phyloP scores from a whole-genome alignment of 2,797 vertebrate species.

The Typhlichthys eigenmanni region DNA sequence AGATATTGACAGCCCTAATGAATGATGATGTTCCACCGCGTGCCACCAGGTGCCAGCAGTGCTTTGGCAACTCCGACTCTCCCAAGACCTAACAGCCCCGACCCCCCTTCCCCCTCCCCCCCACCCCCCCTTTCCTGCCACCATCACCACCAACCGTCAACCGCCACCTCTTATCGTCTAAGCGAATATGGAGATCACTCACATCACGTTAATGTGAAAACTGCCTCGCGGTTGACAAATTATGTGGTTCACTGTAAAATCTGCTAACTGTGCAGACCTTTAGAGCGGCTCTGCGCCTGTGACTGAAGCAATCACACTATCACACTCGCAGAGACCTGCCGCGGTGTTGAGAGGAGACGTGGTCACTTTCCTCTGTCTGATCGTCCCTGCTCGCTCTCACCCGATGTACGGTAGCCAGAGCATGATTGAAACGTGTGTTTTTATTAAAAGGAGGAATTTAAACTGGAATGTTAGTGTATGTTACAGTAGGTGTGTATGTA shows the following conservation, averaged over 20 bases:
- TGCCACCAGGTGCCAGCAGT: constrained; percentile 80
- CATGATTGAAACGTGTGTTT: too few relatives aligned
- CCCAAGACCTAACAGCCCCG: too few relatives aligned
- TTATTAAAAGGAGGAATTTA: background rate
- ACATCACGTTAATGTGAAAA: constrained; percentile 79
- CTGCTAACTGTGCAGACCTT: constrained; percentile 82
- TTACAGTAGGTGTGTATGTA: background rate
- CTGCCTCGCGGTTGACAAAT: constrained; percentile 75
- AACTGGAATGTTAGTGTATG: background rate
- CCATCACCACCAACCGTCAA: background rate
- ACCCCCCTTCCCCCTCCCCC: constrained; percentile 1
- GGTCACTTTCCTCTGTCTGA: too few relatives aligned
- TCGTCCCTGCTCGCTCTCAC: too few relatives aligned
- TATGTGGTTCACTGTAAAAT: constrained; percentile 79
- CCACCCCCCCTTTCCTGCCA: background rate
- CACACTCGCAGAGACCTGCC: constrained; percentile 39
- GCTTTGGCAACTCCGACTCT: constrained; percentile 61
- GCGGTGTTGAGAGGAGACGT: too few relatives aligned
- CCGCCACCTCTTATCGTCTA: constrained; percentile 52
- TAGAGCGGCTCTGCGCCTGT: constrained; percentile 74
- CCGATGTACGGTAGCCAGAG: too few relatives aligned
- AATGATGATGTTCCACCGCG: constrained; percentile 56
- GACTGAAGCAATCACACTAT: constrained; percentile 81
- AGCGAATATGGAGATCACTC: constrained; percentile 79
- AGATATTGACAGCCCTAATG: constrained; percentile 47